These are phyloP conservation scores for Hemitrygon akajei DNA, from an alignment of 2,797 vertebrate species.

Conservation along the genomic window DNA sequence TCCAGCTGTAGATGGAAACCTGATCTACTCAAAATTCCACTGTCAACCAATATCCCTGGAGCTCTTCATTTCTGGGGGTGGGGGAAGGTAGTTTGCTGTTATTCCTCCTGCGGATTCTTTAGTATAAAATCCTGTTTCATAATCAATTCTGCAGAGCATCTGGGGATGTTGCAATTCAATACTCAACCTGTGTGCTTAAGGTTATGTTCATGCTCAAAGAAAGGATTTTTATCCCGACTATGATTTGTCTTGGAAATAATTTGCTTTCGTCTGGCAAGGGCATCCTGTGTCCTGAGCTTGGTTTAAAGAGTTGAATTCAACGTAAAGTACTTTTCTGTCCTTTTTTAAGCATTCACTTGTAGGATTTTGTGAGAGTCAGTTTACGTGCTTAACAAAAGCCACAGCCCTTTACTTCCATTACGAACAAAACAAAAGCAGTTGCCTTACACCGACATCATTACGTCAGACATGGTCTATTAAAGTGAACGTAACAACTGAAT, in stretches of 20 bases:
- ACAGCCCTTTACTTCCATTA: too few species aligned
- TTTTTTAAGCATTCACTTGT: background rate
- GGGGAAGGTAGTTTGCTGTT: background rate
- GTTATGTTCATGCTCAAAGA: background rate
- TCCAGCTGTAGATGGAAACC: background rate
- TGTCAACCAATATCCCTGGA: background rate
- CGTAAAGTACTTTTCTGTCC: background rate
- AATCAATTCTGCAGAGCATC: background rate
- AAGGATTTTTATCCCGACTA: background rate
- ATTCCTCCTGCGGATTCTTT: background rate
- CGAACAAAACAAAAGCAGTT: too few species aligned
- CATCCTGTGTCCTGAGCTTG: background rate
- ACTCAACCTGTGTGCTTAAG: too few species aligned
- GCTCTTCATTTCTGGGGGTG: background rate
- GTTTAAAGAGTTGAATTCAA: background rate
- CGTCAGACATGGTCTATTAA: too few species aligned
- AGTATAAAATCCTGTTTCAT: background rate
- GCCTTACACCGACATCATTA: too few species aligned
- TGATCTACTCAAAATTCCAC: background rate
- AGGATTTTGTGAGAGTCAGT: too few species aligned
- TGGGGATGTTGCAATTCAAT: background rate
- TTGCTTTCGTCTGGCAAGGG: background rate
- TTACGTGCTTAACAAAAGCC: too few species aligned
- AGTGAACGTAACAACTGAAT: too few species aligned
- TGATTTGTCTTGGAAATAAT: background rate